Conservation (phyloP, 2,797 vertebrate genomes). For the Zalophus californianus region DNA sequence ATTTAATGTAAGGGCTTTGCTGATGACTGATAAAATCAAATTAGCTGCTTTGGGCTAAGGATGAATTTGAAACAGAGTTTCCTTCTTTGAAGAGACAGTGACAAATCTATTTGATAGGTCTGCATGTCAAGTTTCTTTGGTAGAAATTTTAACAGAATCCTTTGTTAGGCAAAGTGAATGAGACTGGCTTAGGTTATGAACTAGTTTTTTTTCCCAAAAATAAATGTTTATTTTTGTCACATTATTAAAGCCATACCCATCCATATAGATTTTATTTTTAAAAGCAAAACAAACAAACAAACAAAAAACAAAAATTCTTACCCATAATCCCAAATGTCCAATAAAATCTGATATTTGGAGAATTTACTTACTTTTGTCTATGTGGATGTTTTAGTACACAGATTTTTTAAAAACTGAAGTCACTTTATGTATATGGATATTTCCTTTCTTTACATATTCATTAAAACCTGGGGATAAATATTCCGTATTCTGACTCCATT, state of each 20-base stretch:
- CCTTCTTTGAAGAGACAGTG: conserved; percentile 67
- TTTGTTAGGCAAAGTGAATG: conserved; percentile 57
- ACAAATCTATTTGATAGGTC: conserved; percentile 78
- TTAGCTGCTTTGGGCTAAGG: conserved; percentile 71
- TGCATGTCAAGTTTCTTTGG: conserved; percentile 35
- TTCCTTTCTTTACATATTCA: neutral
- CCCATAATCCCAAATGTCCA: conserved; percentile 4
- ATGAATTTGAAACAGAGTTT: conserved; percentile 82
- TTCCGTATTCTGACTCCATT: neutral
- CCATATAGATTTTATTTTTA: conserved; percentile 49
- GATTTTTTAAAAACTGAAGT: conserved; percentile 11
- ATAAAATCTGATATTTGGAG: conserved; percentile 28
- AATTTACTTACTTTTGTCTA: conserved; percentile 36
- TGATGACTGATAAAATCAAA: conserved; percentile 83
- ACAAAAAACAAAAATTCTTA: neutral
- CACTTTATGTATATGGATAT: neutral
- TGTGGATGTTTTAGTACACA: neutral
- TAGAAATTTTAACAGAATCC: conserved; percentile 60
- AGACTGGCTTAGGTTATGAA: conserved; percentile 69
- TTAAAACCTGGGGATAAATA: neutral
- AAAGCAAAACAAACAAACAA: neutral
- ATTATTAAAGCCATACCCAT: conserved; percentile 69
- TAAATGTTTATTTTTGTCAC: conserved; percentile 64
- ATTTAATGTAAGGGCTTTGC: conserved; percentile 79
- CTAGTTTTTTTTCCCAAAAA: neutral